Percentiles rank a stretch among this genome's conserved stretches.
These are phyloP conservation scores for Phyto melanocephala DNA, from an alignment of 2,888 invertebrate species.

Conservation along the genomic window DNA sequence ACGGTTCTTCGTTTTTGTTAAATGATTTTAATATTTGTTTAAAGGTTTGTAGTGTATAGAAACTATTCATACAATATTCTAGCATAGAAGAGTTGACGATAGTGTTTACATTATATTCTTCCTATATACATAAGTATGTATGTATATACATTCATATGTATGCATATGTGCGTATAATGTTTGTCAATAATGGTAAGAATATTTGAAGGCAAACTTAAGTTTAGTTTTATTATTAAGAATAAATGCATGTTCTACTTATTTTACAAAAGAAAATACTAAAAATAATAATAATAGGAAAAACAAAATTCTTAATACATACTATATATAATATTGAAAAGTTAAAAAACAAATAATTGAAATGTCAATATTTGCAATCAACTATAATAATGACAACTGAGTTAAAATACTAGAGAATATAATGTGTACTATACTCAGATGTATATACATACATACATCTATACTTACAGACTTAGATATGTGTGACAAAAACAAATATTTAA, in stretches of 20 bases:
- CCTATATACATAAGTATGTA: no score
- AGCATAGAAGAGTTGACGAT: no score
- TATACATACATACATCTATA: no score
- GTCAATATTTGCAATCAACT: conserved; percentile 56
- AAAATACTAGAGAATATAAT: not conserved
- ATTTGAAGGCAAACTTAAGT: not conserved
- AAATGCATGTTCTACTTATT: not conserved
- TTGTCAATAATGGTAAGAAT: not conserved
- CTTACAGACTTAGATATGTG: no score
- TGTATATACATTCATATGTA: no score
- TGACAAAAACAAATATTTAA: conserved; percentile 23
- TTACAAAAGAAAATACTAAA: not conserved
- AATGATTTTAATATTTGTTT: no score
- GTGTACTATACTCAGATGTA: not conserved
- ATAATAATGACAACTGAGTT: conserved; percentile 40
- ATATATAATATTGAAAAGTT: conserved; percentile 48
- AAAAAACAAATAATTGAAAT: conserved; percentile 48
- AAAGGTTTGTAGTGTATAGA: no score
- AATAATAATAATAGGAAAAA: not conserved
- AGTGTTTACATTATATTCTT: no score
- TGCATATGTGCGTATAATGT: no score
- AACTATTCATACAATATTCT: no score
- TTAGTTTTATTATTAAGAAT: conserved; percentile 33
- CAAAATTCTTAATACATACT: conserved; percentile 35
- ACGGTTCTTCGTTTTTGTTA: no score